A percentile compares a stretch with the other conserved stretches of the same genome.
Conservation (phyloP, 2,797 vertebrate species). For the Oreochromis grahami region DNA sequence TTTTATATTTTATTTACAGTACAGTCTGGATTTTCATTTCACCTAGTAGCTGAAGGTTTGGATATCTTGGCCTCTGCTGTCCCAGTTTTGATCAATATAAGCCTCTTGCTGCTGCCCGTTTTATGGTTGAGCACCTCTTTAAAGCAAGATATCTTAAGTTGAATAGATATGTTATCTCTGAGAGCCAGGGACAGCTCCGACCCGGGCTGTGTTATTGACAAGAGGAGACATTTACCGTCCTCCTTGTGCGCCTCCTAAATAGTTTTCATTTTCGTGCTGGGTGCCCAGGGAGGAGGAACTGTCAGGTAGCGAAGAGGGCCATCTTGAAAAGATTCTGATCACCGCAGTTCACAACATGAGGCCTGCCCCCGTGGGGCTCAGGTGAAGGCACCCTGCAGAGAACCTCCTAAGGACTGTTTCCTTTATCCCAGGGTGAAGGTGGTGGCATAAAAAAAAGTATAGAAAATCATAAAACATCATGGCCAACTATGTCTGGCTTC, state of each 20-base stretch:
- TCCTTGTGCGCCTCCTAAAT: constrained; percentile 25
- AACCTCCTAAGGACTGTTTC: neutral
- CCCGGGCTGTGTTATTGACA: constrained; percentile 24
- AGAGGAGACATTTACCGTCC: constrained; percentile 36
- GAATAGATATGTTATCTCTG: neutral
- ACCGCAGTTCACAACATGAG: neutral
- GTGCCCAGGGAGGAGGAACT: constrained; percentile 3
- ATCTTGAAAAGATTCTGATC: constrained; percentile 32
- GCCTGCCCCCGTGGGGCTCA: constrained; percentile 1
- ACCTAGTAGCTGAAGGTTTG: neutral
- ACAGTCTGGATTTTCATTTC: neutral
- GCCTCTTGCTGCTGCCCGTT: neutral
- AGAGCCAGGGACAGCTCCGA: neutral
- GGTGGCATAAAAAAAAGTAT: neutral
- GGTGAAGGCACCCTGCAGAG: constrained; percentile 2
- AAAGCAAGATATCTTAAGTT: neutral
- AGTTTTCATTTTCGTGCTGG: constrained; percentile 28
- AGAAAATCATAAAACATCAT: neutral
- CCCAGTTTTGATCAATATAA: neutral
- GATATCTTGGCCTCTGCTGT: neutral
- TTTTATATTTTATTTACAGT: neutral
- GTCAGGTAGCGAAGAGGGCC: constrained; percentile 19
- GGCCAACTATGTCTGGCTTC: neutral
- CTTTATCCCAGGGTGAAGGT: neutral
- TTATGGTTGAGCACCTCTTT: neutral